phyloP scores from a whole-genome alignment of 92 coral and sea anemone genomes.

The Anthopleura xanthogrammica region DNA sequence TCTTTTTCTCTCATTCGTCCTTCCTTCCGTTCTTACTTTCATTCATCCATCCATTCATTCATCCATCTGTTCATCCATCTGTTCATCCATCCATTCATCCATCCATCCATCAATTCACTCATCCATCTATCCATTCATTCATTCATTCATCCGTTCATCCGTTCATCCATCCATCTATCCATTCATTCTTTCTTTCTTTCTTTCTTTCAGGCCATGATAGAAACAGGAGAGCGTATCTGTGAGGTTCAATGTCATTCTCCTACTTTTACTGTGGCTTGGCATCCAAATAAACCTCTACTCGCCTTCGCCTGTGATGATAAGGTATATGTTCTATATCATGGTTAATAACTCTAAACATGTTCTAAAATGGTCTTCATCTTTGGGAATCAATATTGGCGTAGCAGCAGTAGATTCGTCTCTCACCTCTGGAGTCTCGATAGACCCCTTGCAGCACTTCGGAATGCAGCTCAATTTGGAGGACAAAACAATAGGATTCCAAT shows the following conservation, averaged over 20 bases:
- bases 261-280: constrained; percentile 99
- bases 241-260: constrained; percentile 99
- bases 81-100: too few species aligned
- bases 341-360: too few species aligned
- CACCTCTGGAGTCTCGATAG: too few species aligned
- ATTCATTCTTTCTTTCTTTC: not conserved
- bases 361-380: too few species aligned
- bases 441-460: too few species aligned
- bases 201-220: constrained; percentile 86
- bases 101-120: not conserved
- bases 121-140: not conserved
- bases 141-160: not conserved
- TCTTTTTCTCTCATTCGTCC: not conserved
- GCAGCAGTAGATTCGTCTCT: too few species aligned
- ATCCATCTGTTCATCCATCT: not conserved
- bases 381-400: too few species aligned
- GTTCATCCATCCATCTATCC: not conserved
- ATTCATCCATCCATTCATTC: too few species aligned
- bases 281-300: constrained; percentile 87
- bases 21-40: not conserved
- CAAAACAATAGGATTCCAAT: too few species aligned
- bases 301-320: constrained; percentile 99
- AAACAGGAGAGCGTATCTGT: constrained; percentile 94
- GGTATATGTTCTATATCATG: constrained; percentile 37
- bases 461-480: too few species aligned